Conservation (phyloP, 2,888 invertebrate species). For the Cyclophora albipunctata region DNA sequence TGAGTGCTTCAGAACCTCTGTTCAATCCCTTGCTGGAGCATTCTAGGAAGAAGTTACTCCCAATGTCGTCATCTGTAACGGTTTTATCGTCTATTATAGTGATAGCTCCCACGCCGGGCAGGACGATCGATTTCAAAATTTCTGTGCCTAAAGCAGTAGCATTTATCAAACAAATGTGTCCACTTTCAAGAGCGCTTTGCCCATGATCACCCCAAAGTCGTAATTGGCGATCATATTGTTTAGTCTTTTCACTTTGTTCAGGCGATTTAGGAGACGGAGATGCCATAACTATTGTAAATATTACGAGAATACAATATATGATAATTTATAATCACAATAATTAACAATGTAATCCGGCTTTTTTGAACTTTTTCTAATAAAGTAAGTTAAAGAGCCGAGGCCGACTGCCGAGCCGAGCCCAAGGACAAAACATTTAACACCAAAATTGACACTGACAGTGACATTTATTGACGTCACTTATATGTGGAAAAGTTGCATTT, state of each 20-base stretch:
- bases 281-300: conserved; percentile 60
- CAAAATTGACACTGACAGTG: conserved; percentile 4
- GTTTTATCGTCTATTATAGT: conserved; percentile 93
- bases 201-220: conserved; percentile 99
- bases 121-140: conserved; percentile 93
- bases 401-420: too few relatives aligned
- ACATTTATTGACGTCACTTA: too few relatives aligned
- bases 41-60: conserved; percentile 96
- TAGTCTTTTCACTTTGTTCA: conserved; percentile 82
- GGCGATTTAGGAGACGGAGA: conserved; percentile 83
- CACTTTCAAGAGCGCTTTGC: conserved; percentile 89
- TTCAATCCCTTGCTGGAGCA: conserved; percentile 86
- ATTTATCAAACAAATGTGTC: conserved; percentile 94
- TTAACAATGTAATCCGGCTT: not conserved
- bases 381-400: too few relatives aligned
- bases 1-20: conserved; percentile 88
- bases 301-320: too few relatives aligned
- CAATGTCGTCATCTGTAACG: conserved; percentile 93
- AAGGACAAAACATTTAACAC: too few relatives aligned
- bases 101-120: conserved; percentile 94
- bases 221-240: conserved; percentile 88
- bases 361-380: too few relatives aligned
- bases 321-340: not conserved
- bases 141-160: conserved; percentile 96
- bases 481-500: too few relatives aligned